phyloP scores from a whole-genome alignment of 1,140 invertebrate species.

The Drosophila pseudoananassae region DNA sequence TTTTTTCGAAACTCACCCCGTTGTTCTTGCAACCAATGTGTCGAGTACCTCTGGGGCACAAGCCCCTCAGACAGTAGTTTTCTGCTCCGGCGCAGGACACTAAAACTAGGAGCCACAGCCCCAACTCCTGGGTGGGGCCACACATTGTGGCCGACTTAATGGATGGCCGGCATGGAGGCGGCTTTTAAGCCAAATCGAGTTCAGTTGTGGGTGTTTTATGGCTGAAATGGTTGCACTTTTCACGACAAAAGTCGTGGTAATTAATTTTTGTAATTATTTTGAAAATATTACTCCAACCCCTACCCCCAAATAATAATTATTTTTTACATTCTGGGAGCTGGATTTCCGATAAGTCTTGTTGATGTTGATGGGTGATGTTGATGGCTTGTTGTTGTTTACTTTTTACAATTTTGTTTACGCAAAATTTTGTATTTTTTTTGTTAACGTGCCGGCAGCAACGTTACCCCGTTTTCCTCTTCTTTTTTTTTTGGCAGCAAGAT shows the following conservation, averaged over 20 bases:
- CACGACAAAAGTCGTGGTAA: not conserved
- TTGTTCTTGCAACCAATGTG: slow-evolving; percentile 19
- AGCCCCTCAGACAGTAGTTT: not conserved
- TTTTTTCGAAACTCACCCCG: not conserved
- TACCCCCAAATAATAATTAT: too few relatives aligned
- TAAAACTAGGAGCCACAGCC: not conserved
- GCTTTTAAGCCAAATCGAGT: not conserved
- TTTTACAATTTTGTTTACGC: slow-evolving; percentile 69
- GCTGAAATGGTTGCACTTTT: not conserved
- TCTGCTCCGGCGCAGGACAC: not conserved
- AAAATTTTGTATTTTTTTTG: slow-evolving; percentile 52
- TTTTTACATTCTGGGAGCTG: too few relatives aligned
- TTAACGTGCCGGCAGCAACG: slow-evolving; percentile 67
- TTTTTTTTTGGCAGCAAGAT: slow-evolving; percentile 38
- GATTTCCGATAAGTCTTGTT: slow-evolving; percentile 43
- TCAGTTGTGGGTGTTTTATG: not conserved
- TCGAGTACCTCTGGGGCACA: not conserved
- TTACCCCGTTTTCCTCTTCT: slow-evolving; percentile 52
- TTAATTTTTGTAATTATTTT: too few relatives aligned
- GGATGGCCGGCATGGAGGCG: not conserved
- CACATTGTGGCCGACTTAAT: not conserved
- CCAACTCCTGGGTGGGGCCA: not conserved
- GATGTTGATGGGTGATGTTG: slow-evolving; percentile 31
- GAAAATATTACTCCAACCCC: too few relatives aligned
- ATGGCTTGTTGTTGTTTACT: slow-evolving; percentile 49